Evolutionary conservation across 2,113 vertebrate species (phyloP).

Genomic region (Lamprotornis superbus): DNA sequence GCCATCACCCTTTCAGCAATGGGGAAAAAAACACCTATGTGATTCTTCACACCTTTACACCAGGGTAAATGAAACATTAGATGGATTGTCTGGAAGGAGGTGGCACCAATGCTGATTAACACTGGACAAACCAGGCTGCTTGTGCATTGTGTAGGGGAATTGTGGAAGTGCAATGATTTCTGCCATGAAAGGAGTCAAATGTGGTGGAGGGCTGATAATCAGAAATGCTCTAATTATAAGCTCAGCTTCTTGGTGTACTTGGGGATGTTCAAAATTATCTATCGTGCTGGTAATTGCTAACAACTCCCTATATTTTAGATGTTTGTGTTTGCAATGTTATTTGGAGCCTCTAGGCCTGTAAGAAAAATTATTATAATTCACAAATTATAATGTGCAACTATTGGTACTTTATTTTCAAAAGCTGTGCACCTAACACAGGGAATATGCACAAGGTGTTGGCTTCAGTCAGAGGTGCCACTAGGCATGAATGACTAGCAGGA

Average conservation of each 20-base stretch:
- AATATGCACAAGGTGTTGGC: neutral
- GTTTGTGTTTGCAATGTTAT: slow-evolving; percentile 14
- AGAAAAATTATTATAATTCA: slow-evolving; percentile 31
- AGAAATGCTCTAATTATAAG: neutral
- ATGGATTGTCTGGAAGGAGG: neutral
- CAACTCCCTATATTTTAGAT: slow-evolving; percentile 6
- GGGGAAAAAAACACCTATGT: rapidly evolving
- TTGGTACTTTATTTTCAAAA: neutral
- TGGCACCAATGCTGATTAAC: neutral
- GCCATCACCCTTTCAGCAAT: neutral
- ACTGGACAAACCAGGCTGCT: neutral
- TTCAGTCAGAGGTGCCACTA: neutral
- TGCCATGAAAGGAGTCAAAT: neutral
- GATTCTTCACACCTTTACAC: neutral
- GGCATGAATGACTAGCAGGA: neutral
- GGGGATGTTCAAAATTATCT: slow-evolving; percentile 34
- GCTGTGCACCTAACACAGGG: neutral
- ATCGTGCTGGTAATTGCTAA: neutral
- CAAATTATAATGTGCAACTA: neutral
- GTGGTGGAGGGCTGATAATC: neutral
- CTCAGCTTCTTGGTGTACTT: slow-evolving; percentile 1
- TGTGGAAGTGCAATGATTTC: neutral
- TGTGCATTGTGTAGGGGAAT: neutral
- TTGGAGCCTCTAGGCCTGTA: slow-evolving; percentile 21
- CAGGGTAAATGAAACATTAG: neutral